A percentile compares a stretch with the other conserved stretches of the same genome.
phyloP scores from a whole-genome alignment of 2,888 invertebrate genomes.

The Plagodis dolabraria region DNA sequence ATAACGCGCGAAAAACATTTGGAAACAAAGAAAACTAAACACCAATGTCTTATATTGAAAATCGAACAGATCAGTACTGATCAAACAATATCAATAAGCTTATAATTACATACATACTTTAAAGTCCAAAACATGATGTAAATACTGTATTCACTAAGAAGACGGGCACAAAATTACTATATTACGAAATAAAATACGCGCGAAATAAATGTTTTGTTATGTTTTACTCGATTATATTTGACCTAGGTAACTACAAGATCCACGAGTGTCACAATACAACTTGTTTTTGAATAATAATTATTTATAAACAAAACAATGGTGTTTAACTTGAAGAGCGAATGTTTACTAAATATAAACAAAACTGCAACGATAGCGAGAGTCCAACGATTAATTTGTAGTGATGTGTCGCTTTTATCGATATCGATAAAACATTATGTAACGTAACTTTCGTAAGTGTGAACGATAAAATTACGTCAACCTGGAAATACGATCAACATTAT shows the following conservation, averaged over 20 bases:
- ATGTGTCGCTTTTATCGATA: conserved; percentile 20
- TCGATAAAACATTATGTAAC: conserved; percentile 1
- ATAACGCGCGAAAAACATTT: background rate
- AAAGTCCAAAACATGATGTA: too few species aligned
- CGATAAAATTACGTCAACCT: too few species aligned
- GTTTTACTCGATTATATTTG: background rate
- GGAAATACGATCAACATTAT: too few species aligned
- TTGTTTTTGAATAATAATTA: background rate
- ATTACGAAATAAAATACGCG: too few species aligned
- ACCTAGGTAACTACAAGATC: background rate
- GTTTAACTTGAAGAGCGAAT: conserved; percentile 22
- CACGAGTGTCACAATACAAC: background rate
- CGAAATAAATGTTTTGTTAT: too few species aligned
- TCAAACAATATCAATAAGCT: background rate
- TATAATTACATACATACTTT: too few species aligned
- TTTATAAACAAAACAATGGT: conserved; percentile 18
- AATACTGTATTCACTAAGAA: too few species aligned
- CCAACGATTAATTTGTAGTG: conserved; percentile 25
- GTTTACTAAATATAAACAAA: conserved; percentile 31
- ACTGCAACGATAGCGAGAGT: conserved; percentile 27
- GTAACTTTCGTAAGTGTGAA: too few species aligned
- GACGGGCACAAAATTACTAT: too few species aligned
- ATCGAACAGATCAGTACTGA: background rate
- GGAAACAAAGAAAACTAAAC: background rate
- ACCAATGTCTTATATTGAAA: background rate